phyloP scores from a whole-genome alignment of 2,888 invertebrate genomes.

The Tupiocoris notatus region DNA sequence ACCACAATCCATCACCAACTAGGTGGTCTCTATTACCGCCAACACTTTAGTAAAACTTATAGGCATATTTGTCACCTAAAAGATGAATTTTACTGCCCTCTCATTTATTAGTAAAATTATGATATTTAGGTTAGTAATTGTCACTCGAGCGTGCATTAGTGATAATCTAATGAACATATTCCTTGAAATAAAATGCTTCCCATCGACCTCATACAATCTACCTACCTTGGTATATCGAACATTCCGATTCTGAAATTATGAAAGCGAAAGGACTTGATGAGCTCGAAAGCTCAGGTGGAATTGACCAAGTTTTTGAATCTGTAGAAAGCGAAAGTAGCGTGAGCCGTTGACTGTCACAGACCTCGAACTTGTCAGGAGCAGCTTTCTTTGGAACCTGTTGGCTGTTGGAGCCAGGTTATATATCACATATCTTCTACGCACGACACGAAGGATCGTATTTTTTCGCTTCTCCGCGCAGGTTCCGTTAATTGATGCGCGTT shows the following conservation, averaged over 20 bases:
- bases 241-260: neutral
- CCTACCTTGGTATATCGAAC: too few species aligned
- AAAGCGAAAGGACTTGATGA: neutral
- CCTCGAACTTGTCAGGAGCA: constrained; percentile 15
- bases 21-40: too few species aligned
- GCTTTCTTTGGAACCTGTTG: constrained; percentile 21
- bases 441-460: neutral
- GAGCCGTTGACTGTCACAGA: constrained; percentile 21
- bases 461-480: neutral
- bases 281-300: constrained; percentile 1
- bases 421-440: constrained; percentile 5
- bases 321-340: constrained; percentile 27
- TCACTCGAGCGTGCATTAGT: too few species aligned
- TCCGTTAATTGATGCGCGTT: neutral
- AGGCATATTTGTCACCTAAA: too few species aligned
- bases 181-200: neutral
- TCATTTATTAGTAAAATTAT: too few species aligned
- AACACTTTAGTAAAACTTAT: too few species aligned
- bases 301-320: constrained; percentile 29
- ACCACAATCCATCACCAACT: too few species aligned
- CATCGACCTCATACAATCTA: too few species aligned
- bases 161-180: too few species aligned
- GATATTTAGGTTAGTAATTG: too few species aligned
- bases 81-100: too few species aligned
- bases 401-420: neutral